Evolutionary conservation across 2,888 invertebrate species (phyloP), one percentile per base, ranked within the genome.

Genomic region (Drepanosiphum platanoidis): DNA sequence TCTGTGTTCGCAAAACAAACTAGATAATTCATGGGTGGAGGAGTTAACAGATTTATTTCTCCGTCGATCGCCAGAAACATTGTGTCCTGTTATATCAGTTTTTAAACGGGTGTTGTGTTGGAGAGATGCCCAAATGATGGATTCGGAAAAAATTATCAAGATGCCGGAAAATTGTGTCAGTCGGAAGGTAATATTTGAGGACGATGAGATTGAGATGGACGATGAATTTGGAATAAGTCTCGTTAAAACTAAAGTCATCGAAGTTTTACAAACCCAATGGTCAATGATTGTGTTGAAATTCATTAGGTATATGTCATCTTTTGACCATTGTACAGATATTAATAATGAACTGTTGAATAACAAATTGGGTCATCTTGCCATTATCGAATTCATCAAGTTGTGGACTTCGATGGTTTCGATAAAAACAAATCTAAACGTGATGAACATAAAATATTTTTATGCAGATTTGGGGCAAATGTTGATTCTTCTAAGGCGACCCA

Each of bases 401-500:
- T 96, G 96, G 96, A 95, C 96, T 89, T 94, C 95, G 87, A 95
- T 96, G 30, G 96, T 97, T 89, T 96, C 96, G 83, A 96, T 96
- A 0, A 95, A 95, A 90, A 95, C 96, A 34, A 96, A 96, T 91
- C 92, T 97, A 83, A 96, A 96, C 70, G 94, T 96, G 42, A 94
- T 95, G 87, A 96, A 96, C 89, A 96, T 96, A 0, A 94, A 96
- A 89, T 94, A 95, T 3, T 97, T 96, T 90, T 96, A 96, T 89
- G 94, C 95, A 0, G 94, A 96, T 89, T 90, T 96, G 88, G 95
- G 96, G 88, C 93, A 93, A 88, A 95, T 96, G 90, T 94, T 95
- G 22, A 92, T 94, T 86, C 90, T 94, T 86, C 90, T 95, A 86
- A 92, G 94, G 86, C 90, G 94, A 86, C 90, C 94, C 84, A 94